Conservation (phyloP, 2,113 vertebrate species). For the Rattus norvegicus region GRCr8 NC_086029.1:54257501-54258000, state of each 20-base stretch:
- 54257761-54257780: background rate
- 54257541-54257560: background rate
- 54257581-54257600: background rate
- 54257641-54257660: background rate
- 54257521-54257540: background rate
- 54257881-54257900: conserved; percentile 29
- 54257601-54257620: background rate
- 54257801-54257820: background rate
- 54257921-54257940: background rate
- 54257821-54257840: background rate
- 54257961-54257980: background rate
- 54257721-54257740: background rate
- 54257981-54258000: background rate
- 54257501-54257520: background rate
- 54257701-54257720: background rate
- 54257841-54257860: background rate
- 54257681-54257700: conserved; percentile 11
- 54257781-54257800: background rate
- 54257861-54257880: background rate
- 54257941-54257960: background rate
- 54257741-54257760: background rate
- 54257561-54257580: background rate
- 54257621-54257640: background rate
- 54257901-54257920: background rate
- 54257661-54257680: background rate